Evolutionary conservation across 1,140 invertebrate species (phyloP).

Genomic region (Wiebesia pumilae): DNA sequence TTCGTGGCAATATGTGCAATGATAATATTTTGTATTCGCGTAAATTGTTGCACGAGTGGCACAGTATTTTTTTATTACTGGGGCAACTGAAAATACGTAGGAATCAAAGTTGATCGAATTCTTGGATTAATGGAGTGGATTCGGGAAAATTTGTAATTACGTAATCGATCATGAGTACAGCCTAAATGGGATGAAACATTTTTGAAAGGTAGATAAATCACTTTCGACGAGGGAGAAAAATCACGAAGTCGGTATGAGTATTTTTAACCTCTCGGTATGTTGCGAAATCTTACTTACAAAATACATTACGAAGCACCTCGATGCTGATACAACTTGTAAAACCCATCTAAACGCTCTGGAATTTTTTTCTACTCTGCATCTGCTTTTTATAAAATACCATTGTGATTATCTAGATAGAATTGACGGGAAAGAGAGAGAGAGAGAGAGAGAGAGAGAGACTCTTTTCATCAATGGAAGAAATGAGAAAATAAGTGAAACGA

Average conservation of each 20-base stretch:
- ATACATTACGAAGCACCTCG: neutral
- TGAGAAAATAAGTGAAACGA: neutral
- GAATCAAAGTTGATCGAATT: neutral
- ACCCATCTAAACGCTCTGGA: neutral
- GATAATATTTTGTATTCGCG: neutral
- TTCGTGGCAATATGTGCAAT: neutral
- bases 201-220: constrained; percentile 25
- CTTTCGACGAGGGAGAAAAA: neutral
- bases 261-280: neutral
- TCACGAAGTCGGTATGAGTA: neutral
- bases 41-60: neutral
- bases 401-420: neutral
- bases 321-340: neutral
- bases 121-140: neutral
- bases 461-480: neutral
- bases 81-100: neutral
- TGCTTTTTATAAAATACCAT: neutral
- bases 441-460: neutral
- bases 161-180: constrained; percentile 19
- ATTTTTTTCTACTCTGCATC: neutral
- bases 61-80: neutral
- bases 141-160: constrained; percentile 15
- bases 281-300: neutral
- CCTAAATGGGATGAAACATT: neutral
- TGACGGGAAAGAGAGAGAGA: neutral